Conservation (phyloP, 2,797 vertebrate species). For the Molothrus aeneus region DNA sequence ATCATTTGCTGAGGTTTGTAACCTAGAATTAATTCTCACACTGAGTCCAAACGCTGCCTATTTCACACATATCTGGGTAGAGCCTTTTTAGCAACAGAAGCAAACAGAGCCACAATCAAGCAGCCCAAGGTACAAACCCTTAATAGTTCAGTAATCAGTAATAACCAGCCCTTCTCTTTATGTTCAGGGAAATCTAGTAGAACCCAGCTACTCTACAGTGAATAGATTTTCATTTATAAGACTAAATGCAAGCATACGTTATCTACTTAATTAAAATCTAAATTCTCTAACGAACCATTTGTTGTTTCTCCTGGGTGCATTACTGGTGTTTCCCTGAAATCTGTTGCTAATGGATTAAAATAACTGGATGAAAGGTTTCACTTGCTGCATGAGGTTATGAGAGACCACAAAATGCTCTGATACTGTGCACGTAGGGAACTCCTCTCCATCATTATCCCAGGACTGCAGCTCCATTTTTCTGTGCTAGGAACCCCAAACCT, state of each 20-base stretch:
- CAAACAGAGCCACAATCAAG: constrained; percentile 69
- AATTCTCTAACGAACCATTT: constrained; percentile 76
- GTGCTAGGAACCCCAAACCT: neutral
- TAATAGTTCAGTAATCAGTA: constrained; percentile 76
- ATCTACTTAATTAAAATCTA: constrained; percentile 81
- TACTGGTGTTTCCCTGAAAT: constrained; percentile 59
- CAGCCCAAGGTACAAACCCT: constrained; percentile 56
- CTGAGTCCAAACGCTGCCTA: neutral
- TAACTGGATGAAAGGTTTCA: constrained; percentile 25
- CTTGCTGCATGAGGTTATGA: neutral
- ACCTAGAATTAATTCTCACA: constrained; percentile 57
- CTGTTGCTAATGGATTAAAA: constrained; percentile 61
- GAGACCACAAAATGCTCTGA: neutral
- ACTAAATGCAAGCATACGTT: constrained; percentile 68
- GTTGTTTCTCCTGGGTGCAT: constrained; percentile 70
- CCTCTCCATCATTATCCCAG: neutral
- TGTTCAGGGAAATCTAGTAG: constrained; percentile 69
- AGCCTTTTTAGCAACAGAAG: constrained; percentile 59
- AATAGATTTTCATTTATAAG: constrained; percentile 76
- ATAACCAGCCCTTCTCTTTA: constrained; percentile 74
- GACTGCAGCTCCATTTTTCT: neutral
- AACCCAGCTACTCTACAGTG: constrained; percentile 67
- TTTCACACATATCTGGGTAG: constrained; percentile 51
- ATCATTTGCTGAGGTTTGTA: constrained; percentile 44
- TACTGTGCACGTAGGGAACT: fast-evolving